Percentiles rank a stretch among this genome's conserved stretches.
Evolutionary conservation across 2,888 invertebrate genomes (phyloP).

Genomic region (Portevinia maculata): DNA sequence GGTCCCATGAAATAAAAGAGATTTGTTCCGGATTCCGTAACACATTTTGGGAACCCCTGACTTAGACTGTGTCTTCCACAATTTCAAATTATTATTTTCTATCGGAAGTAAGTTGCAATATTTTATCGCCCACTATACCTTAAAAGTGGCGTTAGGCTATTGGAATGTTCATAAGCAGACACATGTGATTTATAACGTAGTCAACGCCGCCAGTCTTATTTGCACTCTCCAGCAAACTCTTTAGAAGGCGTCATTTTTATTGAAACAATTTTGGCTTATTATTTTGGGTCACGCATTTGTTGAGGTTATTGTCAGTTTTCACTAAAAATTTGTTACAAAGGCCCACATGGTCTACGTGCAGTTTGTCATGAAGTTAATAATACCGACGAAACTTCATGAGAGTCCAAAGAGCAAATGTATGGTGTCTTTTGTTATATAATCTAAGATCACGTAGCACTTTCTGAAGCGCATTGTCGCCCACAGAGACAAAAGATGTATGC

Average conservation of each 20-base stretch:
- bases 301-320: background rate
- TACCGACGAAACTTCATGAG: slow-evolving; percentile 8
- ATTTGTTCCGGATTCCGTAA: no score
- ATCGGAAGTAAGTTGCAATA: no score
- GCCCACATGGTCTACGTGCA: slow-evolving; percentile 77
- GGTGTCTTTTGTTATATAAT: slow-evolving; percentile 3
- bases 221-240: background rate
- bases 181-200: background rate
- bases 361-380: slow-evolving; percentile 21
- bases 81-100: no score
- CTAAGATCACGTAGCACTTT: slow-evolving; percentile 18
- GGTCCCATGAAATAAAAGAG: no score
- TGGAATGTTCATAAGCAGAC: background rate
- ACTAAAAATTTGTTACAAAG: slow-evolving; percentile 73
- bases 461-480: background rate
- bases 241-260: background rate
- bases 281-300: slow-evolving; percentile 38
- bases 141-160: no score
- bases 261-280: background rate
- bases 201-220: background rate
- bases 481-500: background rate
- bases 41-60: no score
- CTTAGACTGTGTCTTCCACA: no score
- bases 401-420: slow-evolving; percentile 48
- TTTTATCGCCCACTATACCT: no score